Evolutionary conservation across 1,140 invertebrate genomes (phyloP), one percentile per base, ranked within the genome.

Genomic region (Parapsyche elsis): DNA sequence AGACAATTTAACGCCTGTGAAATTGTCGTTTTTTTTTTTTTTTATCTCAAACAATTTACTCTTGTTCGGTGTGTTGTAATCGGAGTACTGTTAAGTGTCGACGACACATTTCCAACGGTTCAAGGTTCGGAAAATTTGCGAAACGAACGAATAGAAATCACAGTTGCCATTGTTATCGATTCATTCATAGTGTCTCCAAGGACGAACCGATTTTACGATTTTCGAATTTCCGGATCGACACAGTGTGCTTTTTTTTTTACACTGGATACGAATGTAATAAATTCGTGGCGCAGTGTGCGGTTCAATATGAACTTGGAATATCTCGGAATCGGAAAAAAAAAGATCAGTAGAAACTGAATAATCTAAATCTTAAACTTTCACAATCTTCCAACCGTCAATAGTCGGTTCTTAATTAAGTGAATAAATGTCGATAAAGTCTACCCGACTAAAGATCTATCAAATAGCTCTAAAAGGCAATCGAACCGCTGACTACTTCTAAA

Each of bases 101-200:
- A 67, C 64, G 23, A 67, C 64, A 67, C 64, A 30, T 67, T 67
- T 67, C 64, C 64, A 67, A 67, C 64, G 64, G 64, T 67, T 67
- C 64, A 67, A 67, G 64, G 64, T 67, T 67, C 14, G 21, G 49
- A 53, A 53, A 53, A 53, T 53, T 53, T 67, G 7, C 64, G 21
- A 26, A 67, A 67, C 24, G 24, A 14, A 2, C 5, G 24, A 67
- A 67, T 67, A 67, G 64, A 67, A 67, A 67, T 67, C 64, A 38
- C 30, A 23, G 12, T 14, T n/a, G 24, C 23, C 24, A 67, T 67
- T 67, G 64, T 67, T 64, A 10, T 26, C 9, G 24, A 23, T 67
- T 67, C 64, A 67, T 67, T 67, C 64, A 67, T 67, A 67, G 9
- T 67, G 21, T 26, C 12, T 5, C 21, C 64, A 67, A 67, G 64